phyloP scores from a whole-genome alignment of 1,140 invertebrate species.

The Argopecten irradians region DNA sequence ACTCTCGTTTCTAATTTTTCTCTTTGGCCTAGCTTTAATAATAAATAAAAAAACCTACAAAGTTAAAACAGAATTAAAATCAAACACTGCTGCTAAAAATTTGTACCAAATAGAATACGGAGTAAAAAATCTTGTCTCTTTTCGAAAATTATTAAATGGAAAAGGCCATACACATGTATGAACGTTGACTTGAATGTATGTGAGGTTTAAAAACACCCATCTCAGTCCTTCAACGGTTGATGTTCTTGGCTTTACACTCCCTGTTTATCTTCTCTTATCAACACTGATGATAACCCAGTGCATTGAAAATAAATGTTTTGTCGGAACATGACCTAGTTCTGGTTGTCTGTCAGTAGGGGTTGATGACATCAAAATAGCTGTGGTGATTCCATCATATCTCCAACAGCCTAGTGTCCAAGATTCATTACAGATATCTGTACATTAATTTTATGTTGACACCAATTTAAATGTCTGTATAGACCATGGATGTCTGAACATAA shows the following conservation, averaged over 20 bases:
- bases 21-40: background rate
- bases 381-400: no score
- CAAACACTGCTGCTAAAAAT: background rate
- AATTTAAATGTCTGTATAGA: no score
- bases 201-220: background rate
- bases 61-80: background rate
- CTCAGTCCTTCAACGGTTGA: background rate
- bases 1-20: background rate
- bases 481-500: no score
- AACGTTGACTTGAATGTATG: background rate
- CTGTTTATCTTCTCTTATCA: slow-evolving; percentile 14
- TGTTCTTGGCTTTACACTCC: slow-evolving; percentile 6
- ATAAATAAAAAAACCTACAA: background rate
- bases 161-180: slow-evolving; percentile 21
- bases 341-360: no score
- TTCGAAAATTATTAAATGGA: slow-evolving; percentile 4
- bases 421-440: no score
- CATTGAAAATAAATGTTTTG: slow-evolving; percentile 22
- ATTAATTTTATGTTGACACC: no score
- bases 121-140: background rate
- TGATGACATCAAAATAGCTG: no score
- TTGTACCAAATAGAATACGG: background rate
- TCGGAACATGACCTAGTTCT: background rate
- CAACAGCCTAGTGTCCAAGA: no score
- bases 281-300: slow-evolving; percentile 7